Base-by-base conservation (phyloP, 2,113 vertebrate genomes). In the Laticauda colubrina region DNA sequence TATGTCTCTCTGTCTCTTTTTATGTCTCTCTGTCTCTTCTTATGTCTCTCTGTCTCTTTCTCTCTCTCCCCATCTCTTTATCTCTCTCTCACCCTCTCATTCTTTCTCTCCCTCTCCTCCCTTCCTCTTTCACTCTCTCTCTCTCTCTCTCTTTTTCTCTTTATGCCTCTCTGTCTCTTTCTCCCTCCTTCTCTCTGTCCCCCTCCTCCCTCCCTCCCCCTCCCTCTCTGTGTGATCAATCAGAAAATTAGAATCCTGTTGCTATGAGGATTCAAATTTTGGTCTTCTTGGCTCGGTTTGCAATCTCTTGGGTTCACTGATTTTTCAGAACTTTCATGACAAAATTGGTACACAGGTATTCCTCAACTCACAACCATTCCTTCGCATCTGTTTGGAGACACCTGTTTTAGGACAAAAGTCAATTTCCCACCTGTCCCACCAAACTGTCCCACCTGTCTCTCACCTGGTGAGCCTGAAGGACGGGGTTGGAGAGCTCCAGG, bases 401-500 rank as follows among this genome's bases (percentile, higher is more conserved):
- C 61, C 26, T 64, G 61, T 3, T 2, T 0, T n/a, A n/a, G 61
- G 61, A 64, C 11, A n/a, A 64, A n/a, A 14, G 26, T n/a, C 11
- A n/a, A 1, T n/a, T 4, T 11, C 61, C 26, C 61, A 61, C 59
- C 24, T 61, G 24, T 61, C 59, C 59, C 59, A 64, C 26, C 3
- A 4, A 64, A 14, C 3, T n/a, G 61, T n/a, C 61, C 61, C 59
- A 6, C 64, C 64, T 18, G 51, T 61, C 7, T 34, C 88, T 8
- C n/a, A 93, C 92, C 88, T 93, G 88, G 3, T 43, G 55, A 24
- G 26, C 18, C 75, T 90, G 88, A 23, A 93, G 55, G 4, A 86
- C 1, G 0, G 21, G 6, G 6, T 26, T 48, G 75, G 54, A 85
- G 20, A 93, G 75, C 55, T 90, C 54, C 69, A 93, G 18, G 2